Conservation (phyloP, 1,140 invertebrate species). For the Drosophila virilis region DNA sequence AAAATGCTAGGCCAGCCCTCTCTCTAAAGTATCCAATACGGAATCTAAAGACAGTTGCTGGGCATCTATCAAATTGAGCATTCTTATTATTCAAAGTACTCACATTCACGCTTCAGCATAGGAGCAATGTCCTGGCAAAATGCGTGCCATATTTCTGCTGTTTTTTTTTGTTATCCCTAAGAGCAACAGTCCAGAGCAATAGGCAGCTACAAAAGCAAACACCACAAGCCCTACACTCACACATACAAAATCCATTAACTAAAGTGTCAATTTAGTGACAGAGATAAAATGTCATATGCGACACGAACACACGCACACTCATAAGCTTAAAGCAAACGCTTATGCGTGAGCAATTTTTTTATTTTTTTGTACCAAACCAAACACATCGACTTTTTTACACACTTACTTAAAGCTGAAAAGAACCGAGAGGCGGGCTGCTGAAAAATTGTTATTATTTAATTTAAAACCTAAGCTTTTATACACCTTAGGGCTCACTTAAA, state of each 20-base stretch:
- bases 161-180: slow-evolving; percentile 29
- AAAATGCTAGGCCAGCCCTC: slow-evolving; percentile 38
- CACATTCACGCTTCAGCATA: slow-evolving; percentile 42
- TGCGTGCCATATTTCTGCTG: slow-evolving; percentile 58
- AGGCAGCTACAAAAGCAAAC: slow-evolving; percentile 56
- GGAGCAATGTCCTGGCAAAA: slow-evolving; percentile 56
- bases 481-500: no score
- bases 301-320: slow-evolving; percentile 38
- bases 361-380: neutral
- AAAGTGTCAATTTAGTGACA: slow-evolving; percentile 84
- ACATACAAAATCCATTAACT: slow-evolving; percentile 83
- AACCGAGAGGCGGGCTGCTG: no score
- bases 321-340: slow-evolving; percentile 42
- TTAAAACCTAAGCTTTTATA: no score
- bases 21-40: neutral
- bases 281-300: slow-evolving; percentile 81
- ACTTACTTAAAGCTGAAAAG: neutral
- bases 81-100: slow-evolving; percentile 81
- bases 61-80: slow-evolving; percentile 79
- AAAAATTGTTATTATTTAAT: no score
- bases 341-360: slow-evolving; percentile 29
- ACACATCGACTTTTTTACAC: neutral
- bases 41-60: slow-evolving; percentile 69
- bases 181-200: slow-evolving; percentile 61
- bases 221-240: slow-evolving; percentile 68